Evolutionary conservation across 2,797 vertebrate genomes (phyloP), one percentile per base, ranked within the genome.

Genomic region (Hirundo rustica): DNA sequence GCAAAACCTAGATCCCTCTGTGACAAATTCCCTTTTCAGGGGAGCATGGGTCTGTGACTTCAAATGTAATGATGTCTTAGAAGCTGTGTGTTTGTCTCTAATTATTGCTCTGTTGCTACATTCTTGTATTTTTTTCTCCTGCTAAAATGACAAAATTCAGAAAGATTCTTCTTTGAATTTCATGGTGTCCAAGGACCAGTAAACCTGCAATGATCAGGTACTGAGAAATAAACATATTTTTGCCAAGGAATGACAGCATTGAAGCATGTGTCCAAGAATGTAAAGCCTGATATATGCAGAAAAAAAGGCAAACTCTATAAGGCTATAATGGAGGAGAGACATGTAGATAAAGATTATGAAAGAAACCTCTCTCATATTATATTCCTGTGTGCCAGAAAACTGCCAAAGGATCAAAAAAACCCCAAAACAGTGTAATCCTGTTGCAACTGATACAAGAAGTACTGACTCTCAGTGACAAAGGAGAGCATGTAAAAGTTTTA

Each of bases 31-130:
- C 16, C 2, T 66, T 70, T 54, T 62, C 36, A 36, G 23, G 25
- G 57, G 23, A 88, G 29, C 61, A 72, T 19, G 17, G 19, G 26
- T 50, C n/a, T 77, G 20, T 61, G 65, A 89, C 50, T 83, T 85
- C 36, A 82, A 53, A 38, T 60, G 15, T 29, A 68, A 55, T 5
- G 25, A 34, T 38, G 3, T 38, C 29, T 58, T 32, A 26, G 26
- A 76, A 65, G n/a, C 11, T 30, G 10, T 34, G 10, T 3, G 8
- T 30, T 88, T 0, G 0, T 61, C 27, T 68, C 30, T 51, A 75
- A 65, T 32, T 8, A 20, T 13, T 50, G 5, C 21, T 86, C 42
- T 54, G 20, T 17, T 82, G 45, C 19, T 45, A 64, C 11, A 27
- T 34, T 74, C 12, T 48, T 3, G 0, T 11, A 48, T 34, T 48